Evolutionary conservation across 2,113 vertebrate genomes (phyloP).

Genomic region (Eonycteris spelaea): DNA sequence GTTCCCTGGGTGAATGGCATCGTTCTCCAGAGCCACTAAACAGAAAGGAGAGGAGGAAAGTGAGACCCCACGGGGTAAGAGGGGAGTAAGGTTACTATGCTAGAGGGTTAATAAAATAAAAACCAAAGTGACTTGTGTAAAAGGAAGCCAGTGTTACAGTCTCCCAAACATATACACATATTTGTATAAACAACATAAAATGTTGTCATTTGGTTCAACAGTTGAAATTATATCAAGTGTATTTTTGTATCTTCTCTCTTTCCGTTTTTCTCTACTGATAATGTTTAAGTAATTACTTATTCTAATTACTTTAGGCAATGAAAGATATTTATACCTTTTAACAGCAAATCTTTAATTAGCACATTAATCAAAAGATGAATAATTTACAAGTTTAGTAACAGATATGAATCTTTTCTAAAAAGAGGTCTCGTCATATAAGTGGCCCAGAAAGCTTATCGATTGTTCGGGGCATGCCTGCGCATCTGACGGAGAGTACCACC

Average conservation of each 20-base stretch:
- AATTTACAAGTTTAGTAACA: slow-evolving; percentile 87
- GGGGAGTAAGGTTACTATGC: background rate
- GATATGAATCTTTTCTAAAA: slow-evolving; percentile 85
- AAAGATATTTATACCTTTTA: slow-evolving; percentile 88
- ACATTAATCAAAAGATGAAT: slow-evolving; percentile 92
- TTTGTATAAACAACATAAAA: slow-evolving; percentile 70
- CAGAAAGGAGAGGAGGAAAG: background rate
- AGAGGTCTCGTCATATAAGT: slow-evolving; percentile 63
- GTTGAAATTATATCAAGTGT: slow-evolving; percentile 69
- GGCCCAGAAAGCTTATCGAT: slow-evolving; percentile 12
- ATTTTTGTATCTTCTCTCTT: slow-evolving; percentile 71
- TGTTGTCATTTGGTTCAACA: slow-evolving; percentile 22
- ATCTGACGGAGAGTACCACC: background rate
- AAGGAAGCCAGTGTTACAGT: background rate
- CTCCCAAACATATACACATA: slow-evolving; percentile 20
- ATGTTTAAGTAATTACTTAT: slow-evolving; percentile 90
- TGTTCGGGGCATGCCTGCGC: background rate
- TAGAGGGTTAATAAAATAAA: background rate
- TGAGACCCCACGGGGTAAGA: background rate
- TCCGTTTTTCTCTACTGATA: slow-evolving; percentile 76
- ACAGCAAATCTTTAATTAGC: slow-evolving; percentile 88
- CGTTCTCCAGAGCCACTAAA: background rate
- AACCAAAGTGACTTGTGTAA: background rate
- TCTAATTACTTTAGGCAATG: slow-evolving; percentile 88
- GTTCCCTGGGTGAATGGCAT: background rate